Evolutionary conservation across 2,888 invertebrate species (phyloP).

Genomic region (Gortyna flavago): DNA sequence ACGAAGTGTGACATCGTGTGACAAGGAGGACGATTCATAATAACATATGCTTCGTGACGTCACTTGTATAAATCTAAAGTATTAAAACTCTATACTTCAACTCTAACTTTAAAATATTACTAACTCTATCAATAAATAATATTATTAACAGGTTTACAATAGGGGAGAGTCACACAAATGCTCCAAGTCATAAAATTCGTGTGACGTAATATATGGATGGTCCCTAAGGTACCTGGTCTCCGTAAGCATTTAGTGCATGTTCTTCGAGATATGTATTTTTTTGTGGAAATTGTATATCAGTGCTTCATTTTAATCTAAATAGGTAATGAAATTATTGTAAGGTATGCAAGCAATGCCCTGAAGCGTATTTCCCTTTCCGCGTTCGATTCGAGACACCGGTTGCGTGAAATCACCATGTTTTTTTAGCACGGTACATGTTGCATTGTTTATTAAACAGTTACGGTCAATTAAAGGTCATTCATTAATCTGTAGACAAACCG

Average conservation of each 20-base stretch:
- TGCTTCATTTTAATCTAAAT: conserved; percentile 4
- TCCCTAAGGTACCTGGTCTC: conserved; percentile 29
- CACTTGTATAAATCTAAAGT: background rate
- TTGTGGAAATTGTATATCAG: background rate
- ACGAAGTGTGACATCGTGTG: background rate
- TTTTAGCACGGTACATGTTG: background rate
- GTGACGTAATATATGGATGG: background rate
- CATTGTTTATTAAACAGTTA: background rate
- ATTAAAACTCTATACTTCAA: background rate
- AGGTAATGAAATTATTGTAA: conserved; percentile 16
- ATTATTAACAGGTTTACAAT: background rate
- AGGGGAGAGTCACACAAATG: background rate
- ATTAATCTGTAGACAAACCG: background rate
- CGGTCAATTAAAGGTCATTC: background rate
- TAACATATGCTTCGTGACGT: background rate
- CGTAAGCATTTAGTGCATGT: conserved; percentile 28
- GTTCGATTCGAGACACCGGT: background rate
- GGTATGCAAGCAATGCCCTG: background rate
- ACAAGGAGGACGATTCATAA: background rate
- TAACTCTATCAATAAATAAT: background rate
- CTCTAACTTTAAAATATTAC: background rate
- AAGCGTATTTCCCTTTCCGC: background rate
- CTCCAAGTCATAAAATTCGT: background rate
- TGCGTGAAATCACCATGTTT: background rate
- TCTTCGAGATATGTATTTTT: conserved; percentile 2